phyloP scores from a whole-genome alignment of 2,888 invertebrate genomes.

The Carcina quercana region DNA sequence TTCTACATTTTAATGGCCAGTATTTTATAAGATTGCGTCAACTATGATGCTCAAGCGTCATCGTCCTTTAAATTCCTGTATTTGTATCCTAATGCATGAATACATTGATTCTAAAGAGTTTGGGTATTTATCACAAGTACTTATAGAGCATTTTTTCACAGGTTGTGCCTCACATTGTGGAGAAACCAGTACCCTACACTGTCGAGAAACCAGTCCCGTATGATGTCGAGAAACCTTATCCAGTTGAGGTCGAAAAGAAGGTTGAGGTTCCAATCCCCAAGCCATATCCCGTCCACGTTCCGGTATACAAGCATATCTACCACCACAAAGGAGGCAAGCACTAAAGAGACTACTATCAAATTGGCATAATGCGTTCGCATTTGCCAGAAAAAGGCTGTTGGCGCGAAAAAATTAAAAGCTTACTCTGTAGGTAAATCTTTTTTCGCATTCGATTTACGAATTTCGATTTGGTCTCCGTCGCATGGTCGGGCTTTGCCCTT shows the following conservation, averaged over 20 bases:
- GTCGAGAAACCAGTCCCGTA: slow-evolving; percentile 83
- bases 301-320: slow-evolving; percentile 83
- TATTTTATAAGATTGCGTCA: too few relatives aligned
- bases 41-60: too few relatives aligned
- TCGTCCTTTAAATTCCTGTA: too few relatives aligned
- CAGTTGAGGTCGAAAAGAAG: slow-evolving; percentile 83
- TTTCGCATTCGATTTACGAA: slow-evolving; percentile 14
- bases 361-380: slow-evolving; percentile 4
- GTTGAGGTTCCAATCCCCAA: slow-evolving; percentile 81
- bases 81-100: too few relatives aligned
- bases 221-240: slow-evolving; percentile 83
- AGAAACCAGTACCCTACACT: slow-evolving; percentile 82
- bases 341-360: slow-evolving; percentile 30
- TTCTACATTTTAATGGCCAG: too few relatives aligned
- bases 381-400: slow-evolving; percentile 5
- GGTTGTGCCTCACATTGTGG: slow-evolving; percentile 81
- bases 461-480: slow-evolving; percentile 11
- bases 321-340: slow-evolving; percentile 75
- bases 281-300: slow-evolving; percentile 83
- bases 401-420: slow-evolving; percentile 29
- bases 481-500: slow-evolving; percentile 27
- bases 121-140: slow-evolving; percentile 4
- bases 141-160: slow-evolving; percentile 30
- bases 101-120: too few relatives aligned
- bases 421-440: slow-evolving; percentile 31